Percentiles rank a stretch among this genome's conserved stretches.
These are phyloP conservation scores for Phyllopteryx taeniolatus DNA, from an alignment of 2,113 vertebrate genomes.

Conservation along the genomic window DNA sequence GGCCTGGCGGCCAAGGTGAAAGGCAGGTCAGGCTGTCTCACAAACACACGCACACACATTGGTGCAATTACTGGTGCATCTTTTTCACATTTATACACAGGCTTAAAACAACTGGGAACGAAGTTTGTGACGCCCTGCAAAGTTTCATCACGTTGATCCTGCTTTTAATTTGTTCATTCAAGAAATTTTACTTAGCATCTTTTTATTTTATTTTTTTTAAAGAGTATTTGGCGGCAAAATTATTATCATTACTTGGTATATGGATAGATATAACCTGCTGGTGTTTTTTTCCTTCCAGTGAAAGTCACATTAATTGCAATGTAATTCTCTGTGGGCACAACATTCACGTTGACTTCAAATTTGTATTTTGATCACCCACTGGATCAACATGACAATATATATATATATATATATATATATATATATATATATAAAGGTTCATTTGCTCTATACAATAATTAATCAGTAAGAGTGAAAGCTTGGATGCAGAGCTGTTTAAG, in stretches of 20 bases:
- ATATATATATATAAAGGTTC: background rate
- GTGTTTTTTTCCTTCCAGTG: background rate
- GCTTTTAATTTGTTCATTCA: background rate
- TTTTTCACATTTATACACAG: background rate
- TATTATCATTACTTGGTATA: too few relatives aligned
- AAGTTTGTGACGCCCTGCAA: background rate
- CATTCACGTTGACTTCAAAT: background rate
- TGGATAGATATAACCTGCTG: too few relatives aligned
- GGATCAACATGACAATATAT: background rate
- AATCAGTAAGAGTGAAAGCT: slow-evolving; percentile 2
- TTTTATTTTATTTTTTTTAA: too few relatives aligned
- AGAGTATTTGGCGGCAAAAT: too few relatives aligned
- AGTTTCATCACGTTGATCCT: background rate
- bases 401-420: too few relatives aligned
- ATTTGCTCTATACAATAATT: background rate
- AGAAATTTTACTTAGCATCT: background rate
- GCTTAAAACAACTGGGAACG: background rate
- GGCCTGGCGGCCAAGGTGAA: slow-evolving; percentile 86
- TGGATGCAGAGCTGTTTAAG: background rate
- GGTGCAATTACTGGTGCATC: background rate
- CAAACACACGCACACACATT: slow-evolving; percentile 66
- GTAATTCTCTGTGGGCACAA: background rate
- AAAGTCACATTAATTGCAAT: background rate
- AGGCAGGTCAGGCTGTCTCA: slow-evolving; percentile 96
- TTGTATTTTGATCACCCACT: background rate